These are phyloP conservation scores for Ariopsis seemanni DNA, from an alignment of 2,113 vertebrate genomes.

Conservation along the genomic window DNA sequence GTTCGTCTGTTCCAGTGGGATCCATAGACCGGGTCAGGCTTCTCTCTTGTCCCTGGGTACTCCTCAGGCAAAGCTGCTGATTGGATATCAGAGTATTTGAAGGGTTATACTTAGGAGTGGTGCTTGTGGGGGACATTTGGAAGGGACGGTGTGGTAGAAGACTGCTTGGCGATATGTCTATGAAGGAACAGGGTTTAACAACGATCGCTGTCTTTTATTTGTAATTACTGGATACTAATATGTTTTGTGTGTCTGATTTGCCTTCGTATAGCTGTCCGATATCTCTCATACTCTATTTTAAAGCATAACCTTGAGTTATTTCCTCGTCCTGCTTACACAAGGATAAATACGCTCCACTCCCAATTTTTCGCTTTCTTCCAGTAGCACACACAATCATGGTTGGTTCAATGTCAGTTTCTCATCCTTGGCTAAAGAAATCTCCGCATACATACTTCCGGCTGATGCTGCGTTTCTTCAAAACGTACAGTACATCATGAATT, in stretches of 20 bases:
- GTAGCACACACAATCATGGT: neutral
- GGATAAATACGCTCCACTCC: neutral
- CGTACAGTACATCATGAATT: neutral
- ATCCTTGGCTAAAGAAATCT: neutral
- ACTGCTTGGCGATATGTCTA: constrained; percentile 17
- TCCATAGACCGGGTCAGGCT: neutral
- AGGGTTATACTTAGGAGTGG: constrained; percentile 15
- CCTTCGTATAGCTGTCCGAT: constrained; percentile 4
- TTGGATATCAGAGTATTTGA: constrained; percentile 21
- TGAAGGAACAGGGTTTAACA: constrained; percentile 23
- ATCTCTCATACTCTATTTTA: neutral
- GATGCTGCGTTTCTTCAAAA: neutral
- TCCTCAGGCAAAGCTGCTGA: neutral
- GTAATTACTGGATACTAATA: neutral
- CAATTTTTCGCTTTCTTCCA: neutral
- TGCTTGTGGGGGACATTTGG: constrained; percentile 26
- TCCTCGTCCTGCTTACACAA: constrained; percentile 13
- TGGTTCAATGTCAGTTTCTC: neutral
- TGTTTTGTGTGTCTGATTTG: constrained; percentile 22
- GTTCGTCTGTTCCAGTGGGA: constrained; percentile 1
- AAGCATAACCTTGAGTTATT: constrained; percentile 40
- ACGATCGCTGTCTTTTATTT: neutral
- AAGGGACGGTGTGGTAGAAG: constrained; percentile 14
- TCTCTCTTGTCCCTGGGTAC: neutral
- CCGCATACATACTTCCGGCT: neutral